phyloP scores from a whole-genome alignment of 2,888 invertebrate genomes.

The Oeneis ivallda region DNA sequence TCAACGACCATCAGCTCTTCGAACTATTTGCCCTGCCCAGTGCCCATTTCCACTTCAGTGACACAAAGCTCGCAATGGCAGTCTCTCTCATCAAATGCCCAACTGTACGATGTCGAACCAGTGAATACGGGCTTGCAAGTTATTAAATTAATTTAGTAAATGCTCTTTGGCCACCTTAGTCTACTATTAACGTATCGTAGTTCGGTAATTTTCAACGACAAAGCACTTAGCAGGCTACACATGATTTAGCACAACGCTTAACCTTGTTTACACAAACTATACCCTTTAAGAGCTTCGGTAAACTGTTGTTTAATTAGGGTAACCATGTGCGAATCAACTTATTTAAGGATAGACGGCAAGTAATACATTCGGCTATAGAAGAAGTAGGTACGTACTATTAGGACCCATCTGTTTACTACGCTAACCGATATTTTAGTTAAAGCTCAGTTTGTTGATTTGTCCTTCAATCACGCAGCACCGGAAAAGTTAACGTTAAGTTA shows the following conservation, averaged over 20 bases:
- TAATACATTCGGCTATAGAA: too few relatives aligned
- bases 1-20: too few relatives aligned
- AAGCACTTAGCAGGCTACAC: constrained; percentile 33
- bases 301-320: constrained; percentile 5
- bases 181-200: constrained; percentile 17
- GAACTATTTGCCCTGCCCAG: too few relatives aligned
- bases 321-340: background rate
- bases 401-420: too few relatives aligned
- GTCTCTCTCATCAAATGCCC: background rate
- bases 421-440: too few relatives aligned
- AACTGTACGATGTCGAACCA: constrained; percentile 1
- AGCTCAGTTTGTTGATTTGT: too few relatives aligned
- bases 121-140: constrained; percentile 10
- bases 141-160: constrained; percentile 31
- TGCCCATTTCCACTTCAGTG: too few relatives aligned
- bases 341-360: background rate
- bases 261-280: constrained; percentile 33
- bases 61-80: too few relatives aligned
- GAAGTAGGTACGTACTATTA: too few relatives aligned
- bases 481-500: too few relatives aligned
- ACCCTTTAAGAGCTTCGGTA: constrained; percentile 25
- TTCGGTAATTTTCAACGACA: constrained; percentile 31
- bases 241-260: constrained; percentile 29
- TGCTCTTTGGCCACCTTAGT: constrained; percentile 20
- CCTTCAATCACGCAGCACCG: too few relatives aligned